A percentile compares a stretch with the other conserved stretches of the same genome.
These are phyloP conservation scores for Ochropacha duplaris DNA, from an alignment of 2,888 invertebrate species.

Conservation along the genomic window DNA sequence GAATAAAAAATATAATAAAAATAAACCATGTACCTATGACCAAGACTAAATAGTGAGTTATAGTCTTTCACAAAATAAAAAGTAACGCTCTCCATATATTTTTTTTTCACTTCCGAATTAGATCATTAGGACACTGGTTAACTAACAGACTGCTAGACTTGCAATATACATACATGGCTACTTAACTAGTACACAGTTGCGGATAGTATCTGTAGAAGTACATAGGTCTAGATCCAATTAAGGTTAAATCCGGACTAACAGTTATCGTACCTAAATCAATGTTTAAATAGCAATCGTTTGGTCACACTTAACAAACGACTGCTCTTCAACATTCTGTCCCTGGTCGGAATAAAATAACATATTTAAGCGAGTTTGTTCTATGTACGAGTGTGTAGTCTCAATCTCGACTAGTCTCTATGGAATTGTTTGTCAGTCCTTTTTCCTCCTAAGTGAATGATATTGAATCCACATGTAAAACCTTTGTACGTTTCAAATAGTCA, in stretches of 20 bases:
- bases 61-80: too few relatives aligned
- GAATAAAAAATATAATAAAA: too few relatives aligned
- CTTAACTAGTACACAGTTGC: too few relatives aligned
- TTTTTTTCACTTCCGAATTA: too few relatives aligned
- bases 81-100: too few relatives aligned
- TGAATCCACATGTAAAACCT: constrained; percentile 14
- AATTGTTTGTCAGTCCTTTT: constrained; percentile 18
- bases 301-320: neutral
- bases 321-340: neutral
- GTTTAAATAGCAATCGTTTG: neutral
- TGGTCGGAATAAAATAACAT: neutral
- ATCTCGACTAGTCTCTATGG: constrained; percentile 4
- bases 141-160: too few relatives aligned
- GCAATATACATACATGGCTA: too few relatives aligned
- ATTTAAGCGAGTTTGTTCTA: neutral
- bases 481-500: neutral
- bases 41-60: too few relatives aligned
- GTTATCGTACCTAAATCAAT: neutral
- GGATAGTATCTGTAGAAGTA: too few relatives aligned
- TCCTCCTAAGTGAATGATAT: constrained; percentile 24
- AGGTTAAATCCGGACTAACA: neutral
- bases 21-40: too few relatives aligned
- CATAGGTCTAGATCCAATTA: too few relatives aligned
- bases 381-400: constrained; percentile 4
- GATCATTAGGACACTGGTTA: too few relatives aligned